Evolutionary conservation across 2,888 invertebrate species (phyloP).

Genomic region (Phortica okadai): DNA sequence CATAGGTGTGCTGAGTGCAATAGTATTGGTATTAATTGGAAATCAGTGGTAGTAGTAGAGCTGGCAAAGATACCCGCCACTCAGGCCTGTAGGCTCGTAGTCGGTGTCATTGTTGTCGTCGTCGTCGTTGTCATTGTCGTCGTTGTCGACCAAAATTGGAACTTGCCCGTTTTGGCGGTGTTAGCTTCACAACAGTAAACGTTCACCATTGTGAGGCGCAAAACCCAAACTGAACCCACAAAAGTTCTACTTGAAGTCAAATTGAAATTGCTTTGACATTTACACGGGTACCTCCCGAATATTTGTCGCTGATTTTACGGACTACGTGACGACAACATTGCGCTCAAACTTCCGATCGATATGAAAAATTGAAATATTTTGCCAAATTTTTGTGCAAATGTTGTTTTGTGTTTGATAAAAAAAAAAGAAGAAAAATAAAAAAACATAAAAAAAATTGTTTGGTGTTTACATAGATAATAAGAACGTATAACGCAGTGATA

Average conservation of each 20-base stretch:
- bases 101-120: constrained; percentile 39
- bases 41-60: background rate
- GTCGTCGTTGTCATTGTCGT: constrained; percentile 43
- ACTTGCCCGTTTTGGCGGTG: background rate
- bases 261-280: background rate
- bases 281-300: background rate
- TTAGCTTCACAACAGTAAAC: background rate
- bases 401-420: constrained; percentile 44
- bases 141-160: constrained; percentile 45
- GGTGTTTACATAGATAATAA: constrained; percentile 19
- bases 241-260: background rate
- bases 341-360: background rate
- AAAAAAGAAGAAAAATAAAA: constrained; percentile 38
- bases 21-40: constrained; percentile 14
- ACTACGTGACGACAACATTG: constrained; percentile 2
- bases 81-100: constrained; percentile 5
- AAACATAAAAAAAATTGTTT: constrained; percentile 33
- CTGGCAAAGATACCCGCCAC: background rate
- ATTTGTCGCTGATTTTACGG: background rate
- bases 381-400: background rate
- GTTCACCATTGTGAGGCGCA: constrained; percentile 15
- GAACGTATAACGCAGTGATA: constrained; percentile 10
- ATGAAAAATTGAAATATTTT: background rate
- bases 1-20: background rate
- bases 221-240: constrained; percentile 4